These are phyloP conservation scores for Xanthia togata DNA, from an alignment of 2,888 invertebrate species.

Conservation along the genomic window DNA sequence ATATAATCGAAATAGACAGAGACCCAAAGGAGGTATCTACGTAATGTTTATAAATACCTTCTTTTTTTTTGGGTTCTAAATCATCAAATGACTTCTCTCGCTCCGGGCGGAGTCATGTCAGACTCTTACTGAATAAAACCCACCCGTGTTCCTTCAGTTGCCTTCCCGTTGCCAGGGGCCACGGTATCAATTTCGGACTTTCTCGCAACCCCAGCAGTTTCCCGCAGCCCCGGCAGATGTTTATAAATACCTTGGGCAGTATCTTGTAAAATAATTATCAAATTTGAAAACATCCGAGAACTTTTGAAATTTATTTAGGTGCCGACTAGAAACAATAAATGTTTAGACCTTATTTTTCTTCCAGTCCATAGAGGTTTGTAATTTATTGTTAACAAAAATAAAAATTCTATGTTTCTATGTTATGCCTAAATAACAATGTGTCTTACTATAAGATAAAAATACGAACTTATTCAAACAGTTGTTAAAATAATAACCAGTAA, in stretches of 20 bases:
- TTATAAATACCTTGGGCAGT: too few relatives aligned
- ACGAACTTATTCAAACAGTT: background rate
- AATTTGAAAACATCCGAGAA: background rate
- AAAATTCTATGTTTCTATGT: background rate
- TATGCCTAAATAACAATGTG: background rate
- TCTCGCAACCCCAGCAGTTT: too few relatives aligned
- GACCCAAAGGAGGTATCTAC: background rate
- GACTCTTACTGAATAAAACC: too few relatives aligned
- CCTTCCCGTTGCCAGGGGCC: too few relatives aligned
- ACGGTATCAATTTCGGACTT: too few relatives aligned
- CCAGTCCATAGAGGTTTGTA: background rate
- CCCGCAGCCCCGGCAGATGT: too few relatives aligned
- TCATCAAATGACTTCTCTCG: too few relatives aligned
- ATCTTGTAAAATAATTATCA: background rate
- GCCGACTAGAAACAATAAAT: background rate
- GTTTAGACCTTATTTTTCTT: background rate
- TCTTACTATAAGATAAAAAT: background rate
- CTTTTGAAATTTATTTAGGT: background rate
- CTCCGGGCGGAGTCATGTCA: too few relatives aligned
- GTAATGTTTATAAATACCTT: background rate
- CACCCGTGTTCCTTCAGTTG: too few relatives aligned
- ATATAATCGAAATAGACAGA: background rate
- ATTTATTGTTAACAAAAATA: background rate
- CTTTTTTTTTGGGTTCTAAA: too few relatives aligned
- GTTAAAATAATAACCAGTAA: background rate